Conservation (phyloP, 2,888 invertebrate species). For the Neocrepidodera transversa region DNA sequence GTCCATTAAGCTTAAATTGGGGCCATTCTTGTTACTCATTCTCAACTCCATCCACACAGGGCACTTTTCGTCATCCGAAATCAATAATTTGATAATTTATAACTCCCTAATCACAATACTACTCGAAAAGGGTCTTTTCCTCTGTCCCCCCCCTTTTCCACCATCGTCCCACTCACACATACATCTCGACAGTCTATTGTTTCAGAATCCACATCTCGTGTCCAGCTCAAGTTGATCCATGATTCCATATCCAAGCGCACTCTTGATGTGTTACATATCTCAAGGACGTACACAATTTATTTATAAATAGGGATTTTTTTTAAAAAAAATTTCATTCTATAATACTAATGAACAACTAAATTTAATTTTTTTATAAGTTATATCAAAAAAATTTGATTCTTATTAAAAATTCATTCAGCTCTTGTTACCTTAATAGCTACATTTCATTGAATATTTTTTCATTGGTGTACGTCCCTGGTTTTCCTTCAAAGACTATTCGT, state of each 20-base stretch:
- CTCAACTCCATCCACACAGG: slow-evolving; percentile 13
- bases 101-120: slow-evolving; percentile 41
- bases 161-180: slow-evolving; percentile 23
- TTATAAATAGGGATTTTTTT: no score
- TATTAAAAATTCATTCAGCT: no score
- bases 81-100: slow-evolving; percentile 44
- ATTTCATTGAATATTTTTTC: no score
- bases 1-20: slow-evolving; percentile 19
- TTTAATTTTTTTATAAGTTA: no score
- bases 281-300: neutral
- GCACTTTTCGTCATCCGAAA: slow-evolving; percentile 25
- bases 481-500: slow-evolving; percentile 52
- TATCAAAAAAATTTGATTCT: no score
- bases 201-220: slow-evolving; percentile 45
- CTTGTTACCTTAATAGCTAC: no score
- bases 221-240: slow-evolving; percentile 42
- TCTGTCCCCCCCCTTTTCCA: slow-evolving; percentile 19
- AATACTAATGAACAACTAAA: no score
- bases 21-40: slow-evolving; percentile 24
- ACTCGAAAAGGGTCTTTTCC: slow-evolving; percentile 34
- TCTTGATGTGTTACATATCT: slow-evolving; percentile 28
- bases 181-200: slow-evolving; percentile 44
- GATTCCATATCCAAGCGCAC: slow-evolving; percentile 34
- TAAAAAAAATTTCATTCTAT: no score
- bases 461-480: neutral